Base-by-base conservation (phyloP, 2,888 invertebrate genomes). In the Caenorhabditis panamensis region DNA sequence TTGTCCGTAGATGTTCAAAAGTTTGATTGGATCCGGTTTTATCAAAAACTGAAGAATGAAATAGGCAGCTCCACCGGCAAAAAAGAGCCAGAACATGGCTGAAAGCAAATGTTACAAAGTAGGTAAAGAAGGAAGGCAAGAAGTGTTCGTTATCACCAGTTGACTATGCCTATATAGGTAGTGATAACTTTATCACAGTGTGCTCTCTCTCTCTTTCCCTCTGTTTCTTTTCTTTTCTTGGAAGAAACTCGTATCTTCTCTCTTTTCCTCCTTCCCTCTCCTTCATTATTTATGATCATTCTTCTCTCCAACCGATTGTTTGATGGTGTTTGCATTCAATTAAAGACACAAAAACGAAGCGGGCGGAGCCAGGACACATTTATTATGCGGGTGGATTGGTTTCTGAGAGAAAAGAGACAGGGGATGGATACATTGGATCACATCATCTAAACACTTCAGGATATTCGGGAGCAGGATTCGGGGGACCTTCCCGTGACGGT, bases 1-100 rank as follows among this genome's bases (percentile, higher is more conserved):
- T 41, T 69, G 80, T 16, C 83, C 80, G 56, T 87, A 87, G 22
- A 87, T 77, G 5, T 66, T 71, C 11, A 85, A 51, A 4, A 85
- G 37, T 31, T 62, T 69, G 1, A 77, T 53, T 3, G 87, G 85
- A 36, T 87, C 87, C 13, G 81, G 83, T 68, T 54, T 63, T 3
- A 80, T 8, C 6, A 76, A 20, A 18, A 67, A 80, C 3, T 62
- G 54, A 1, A 80, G 16, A 18, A 64, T 1, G 54, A 75, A 56
- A 68, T 76, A 76, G 20, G 62, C 62, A 20, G 28, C 49, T 1
- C 41, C 66, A 24, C 75, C 75, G 18, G 66, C 66, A 24, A 79
- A 24, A 8, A 68, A 68, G 54, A 76, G 62, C 54, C 47, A 64
- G 26, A 77, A 58, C 64, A 68, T 68, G 41, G 16, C 58, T 61